Conservation (phyloP, 2,797 vertebrate genomes). For the Acridotheres tristis region DNA sequence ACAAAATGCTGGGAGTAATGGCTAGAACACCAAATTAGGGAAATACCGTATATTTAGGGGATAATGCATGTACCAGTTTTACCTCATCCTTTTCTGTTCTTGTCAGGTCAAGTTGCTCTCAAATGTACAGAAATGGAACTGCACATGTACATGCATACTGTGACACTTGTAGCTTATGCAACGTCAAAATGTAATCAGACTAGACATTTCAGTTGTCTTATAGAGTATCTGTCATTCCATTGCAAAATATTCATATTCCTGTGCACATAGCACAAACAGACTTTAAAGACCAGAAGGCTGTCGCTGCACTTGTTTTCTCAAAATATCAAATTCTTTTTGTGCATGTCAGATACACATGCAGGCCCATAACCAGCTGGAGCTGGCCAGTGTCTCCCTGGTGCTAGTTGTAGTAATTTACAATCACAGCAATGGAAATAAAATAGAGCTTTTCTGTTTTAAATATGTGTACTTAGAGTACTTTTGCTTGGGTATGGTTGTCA, state of each 20-base stretch:
- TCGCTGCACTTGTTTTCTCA: background rate
- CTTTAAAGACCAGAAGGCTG: background rate
- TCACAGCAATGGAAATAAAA: background rate
- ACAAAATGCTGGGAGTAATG: background rate
- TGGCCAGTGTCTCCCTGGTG: background rate
- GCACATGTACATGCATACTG: background rate
- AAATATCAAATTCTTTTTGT: background rate
- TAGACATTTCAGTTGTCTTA: background rate
- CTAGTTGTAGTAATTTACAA: background rate
- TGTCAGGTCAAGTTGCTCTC: background rate
- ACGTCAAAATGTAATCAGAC: background rate
- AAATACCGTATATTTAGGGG: background rate
- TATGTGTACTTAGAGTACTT: background rate
- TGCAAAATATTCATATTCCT: background rate
- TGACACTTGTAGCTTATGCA: background rate
- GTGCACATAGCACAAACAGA: background rate
- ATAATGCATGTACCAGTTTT: background rate
- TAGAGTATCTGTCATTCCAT: background rate
- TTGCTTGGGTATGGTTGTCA: background rate
- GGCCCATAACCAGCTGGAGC: background rate
- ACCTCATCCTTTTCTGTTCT: background rate
- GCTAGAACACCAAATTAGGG: background rate
- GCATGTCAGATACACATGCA: background rate
- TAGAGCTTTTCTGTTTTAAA: background rate
- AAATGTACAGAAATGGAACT: background rate